phyloP scores from a whole-genome alignment of 2,888 invertebrate species.

The Synanthedon tipuliformis region DNA sequence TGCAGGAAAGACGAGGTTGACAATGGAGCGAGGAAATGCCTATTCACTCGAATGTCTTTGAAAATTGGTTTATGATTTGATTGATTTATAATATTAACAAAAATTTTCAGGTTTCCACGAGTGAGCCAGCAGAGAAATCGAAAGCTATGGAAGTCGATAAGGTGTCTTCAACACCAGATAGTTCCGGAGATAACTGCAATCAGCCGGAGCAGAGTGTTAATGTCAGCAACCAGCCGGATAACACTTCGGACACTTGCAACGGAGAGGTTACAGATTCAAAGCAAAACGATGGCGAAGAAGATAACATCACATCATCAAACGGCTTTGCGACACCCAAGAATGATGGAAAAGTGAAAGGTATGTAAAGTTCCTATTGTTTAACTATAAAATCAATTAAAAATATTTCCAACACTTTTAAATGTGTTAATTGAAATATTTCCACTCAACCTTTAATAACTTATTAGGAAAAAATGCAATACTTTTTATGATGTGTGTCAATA shows the following conservation, averaged over 20 bases:
- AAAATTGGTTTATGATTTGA: background rate
- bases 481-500: too few relatives aligned
- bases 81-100: background rate
- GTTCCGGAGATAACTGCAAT: slow-evolving; percentile 52
- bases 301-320: slow-evolving; percentile 63
- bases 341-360: slow-evolving; percentile 49
- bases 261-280: slow-evolving; percentile 61
- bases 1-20: too few relatives aligned
- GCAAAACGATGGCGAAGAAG: slow-evolving; percentile 43
- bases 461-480: too few relatives aligned
- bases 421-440: too few relatives aligned
- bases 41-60: background rate
- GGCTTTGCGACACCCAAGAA: slow-evolving; percentile 54
- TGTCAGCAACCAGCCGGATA: slow-evolving; percentile 32
- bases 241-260: slow-evolving; percentile 31
- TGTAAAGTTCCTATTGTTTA: background rate
- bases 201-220: slow-evolving; percentile 55
- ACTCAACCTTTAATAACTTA: too few relatives aligned
- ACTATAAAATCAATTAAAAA: too few relatives aligned
- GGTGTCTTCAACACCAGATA: slow-evolving; percentile 42
- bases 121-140: slow-evolving; percentile 35
- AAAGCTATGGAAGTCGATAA: slow-evolving; percentile 39
- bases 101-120: slow-evolving; percentile 51
- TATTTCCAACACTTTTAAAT: too few relatives aligned
- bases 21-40: too few relatives aligned